Conservation (phyloP, 2,888 invertebrate genomes). For the Drosophila infuscata region DNA sequence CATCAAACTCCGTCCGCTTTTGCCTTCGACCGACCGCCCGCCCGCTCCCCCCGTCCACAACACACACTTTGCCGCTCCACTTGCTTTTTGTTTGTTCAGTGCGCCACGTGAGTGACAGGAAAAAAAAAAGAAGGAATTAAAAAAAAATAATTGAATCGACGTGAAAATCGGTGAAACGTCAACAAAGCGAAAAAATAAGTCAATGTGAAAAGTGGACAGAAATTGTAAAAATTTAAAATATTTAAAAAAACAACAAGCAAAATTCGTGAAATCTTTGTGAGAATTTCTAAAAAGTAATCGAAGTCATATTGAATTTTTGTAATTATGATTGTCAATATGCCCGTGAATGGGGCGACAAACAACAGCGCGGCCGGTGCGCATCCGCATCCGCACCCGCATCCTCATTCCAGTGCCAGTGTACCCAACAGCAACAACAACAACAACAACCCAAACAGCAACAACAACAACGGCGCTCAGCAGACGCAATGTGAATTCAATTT, state of each 20-base stretch:
- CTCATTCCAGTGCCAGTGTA: constrained; percentile 14
- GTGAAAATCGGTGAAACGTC: constrained; percentile 10
- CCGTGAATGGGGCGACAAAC: constrained; percentile 58
- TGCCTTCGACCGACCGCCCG: background rate
- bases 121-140: background rate
- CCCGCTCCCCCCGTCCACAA: background rate
- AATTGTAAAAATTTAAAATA: background rate
- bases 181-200: constrained; percentile 4
- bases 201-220: constrained; percentile 1
- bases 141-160: background rate
- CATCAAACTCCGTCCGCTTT: background rate
- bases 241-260: background rate
- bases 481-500: constrained; percentile 79
- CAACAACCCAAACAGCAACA: constrained; percentile 47
- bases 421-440: constrained; percentile 46
- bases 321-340: constrained; percentile 82
- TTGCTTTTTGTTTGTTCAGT: constrained; percentile 49
- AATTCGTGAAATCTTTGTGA: background rate
- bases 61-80: constrained; percentile 8
- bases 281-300: background rate
- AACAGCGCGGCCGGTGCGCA: constrained; percentile 21
- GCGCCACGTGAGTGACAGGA: constrained; percentile 39
- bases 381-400: constrained; percentile 16
- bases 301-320: background rate
- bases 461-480: constrained; percentile 49